These are phyloP conservation scores for Metalampra italica DNA, from an alignment of 2,888 invertebrate species.

Conservation along the genomic window DNA sequence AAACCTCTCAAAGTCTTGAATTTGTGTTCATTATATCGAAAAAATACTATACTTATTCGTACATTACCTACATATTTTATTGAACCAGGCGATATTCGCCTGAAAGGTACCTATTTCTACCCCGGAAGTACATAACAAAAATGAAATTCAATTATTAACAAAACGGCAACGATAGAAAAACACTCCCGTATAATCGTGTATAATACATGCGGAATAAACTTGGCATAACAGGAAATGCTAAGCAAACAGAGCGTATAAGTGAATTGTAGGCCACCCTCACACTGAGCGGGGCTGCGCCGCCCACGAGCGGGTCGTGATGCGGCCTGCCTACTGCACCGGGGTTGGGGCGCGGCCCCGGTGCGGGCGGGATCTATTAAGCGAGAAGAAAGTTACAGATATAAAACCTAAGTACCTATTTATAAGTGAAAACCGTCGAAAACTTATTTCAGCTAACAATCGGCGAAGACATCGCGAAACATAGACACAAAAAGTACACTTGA, in stretches of 20 bases:
- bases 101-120: too few relatives aligned
- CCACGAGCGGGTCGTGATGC: conserved; percentile 49
- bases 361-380: conserved; percentile 3
- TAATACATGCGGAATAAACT: conserved; percentile 7
- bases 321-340: conserved; percentile 52
- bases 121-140: not conserved
- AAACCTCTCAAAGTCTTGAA: too few relatives aligned
- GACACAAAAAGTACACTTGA: too few relatives aligned
- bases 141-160: not conserved
- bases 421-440: too few relatives aligned
- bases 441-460: too few relatives aligned
- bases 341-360: conserved; percentile 5
- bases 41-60: too few relatives aligned
- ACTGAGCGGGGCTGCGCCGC: conserved; percentile 41
- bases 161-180: not conserved
- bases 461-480: too few relatives aligned
- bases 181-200: not conserved
- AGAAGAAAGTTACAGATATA: too few relatives aligned
- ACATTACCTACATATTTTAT: too few relatives aligned
- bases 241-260: conserved; percentile 62
- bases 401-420: too few relatives aligned
- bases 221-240: conserved; percentile 49
- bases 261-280: conserved; percentile 67
- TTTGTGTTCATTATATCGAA: too few relatives aligned
- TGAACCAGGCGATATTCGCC: not conserved